Evolutionary conservation across 2,113 vertebrate species (phyloP), one percentile per base, ranked within the genome.

Genomic region (Tetrax tetrax): DNA sequence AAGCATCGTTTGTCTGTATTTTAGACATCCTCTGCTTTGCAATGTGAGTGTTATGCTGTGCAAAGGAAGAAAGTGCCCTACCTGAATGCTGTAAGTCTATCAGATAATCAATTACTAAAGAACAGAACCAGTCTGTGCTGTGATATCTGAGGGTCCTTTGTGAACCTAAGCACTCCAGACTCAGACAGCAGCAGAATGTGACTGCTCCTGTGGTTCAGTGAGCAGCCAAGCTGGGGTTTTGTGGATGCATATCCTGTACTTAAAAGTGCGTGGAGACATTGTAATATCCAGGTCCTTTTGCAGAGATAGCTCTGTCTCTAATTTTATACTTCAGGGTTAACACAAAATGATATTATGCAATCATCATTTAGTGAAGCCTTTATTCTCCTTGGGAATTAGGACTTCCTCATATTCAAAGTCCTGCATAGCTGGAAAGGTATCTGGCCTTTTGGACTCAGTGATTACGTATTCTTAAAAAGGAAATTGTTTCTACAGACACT

Each of bases 41-140:
- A 53, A 6, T 24, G 20, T 53, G n/a, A 75, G 16, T 29, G 41
- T 53, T 1, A 0, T 54, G 25, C 7, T 0, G 0, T 37, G n/a
- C 28, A 37, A 79, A 37, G 57, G 25, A 70, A 54, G 33, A 71
- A 28, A 45, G 5, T 70, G 9, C 6, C 51, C 90, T 45, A 41
- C 4, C 41, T 14, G 33, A 43, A 53, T 12, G 13, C 12, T 24
- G 3, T 83, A 60, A 72, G 4, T 50, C 35, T 64, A 29, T 18
- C 23, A 69, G 27, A 12, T 63, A 82, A 70, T 41, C 22, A 37
- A 9, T 68, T 66, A 48, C n/a, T 84, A 76, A 88, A 82, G 18
- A 27, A 63, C 20, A 25, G 37, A 85, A 56, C 3, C 12, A 85
- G 37, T 37, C 18, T 1, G 0, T 41, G 12, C 12, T 60, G 56